These are phyloP conservation scores for Amyelois transitella DNA, from an alignment of 1,140 invertebrate species.

Conservation along the genomic window DNA sequence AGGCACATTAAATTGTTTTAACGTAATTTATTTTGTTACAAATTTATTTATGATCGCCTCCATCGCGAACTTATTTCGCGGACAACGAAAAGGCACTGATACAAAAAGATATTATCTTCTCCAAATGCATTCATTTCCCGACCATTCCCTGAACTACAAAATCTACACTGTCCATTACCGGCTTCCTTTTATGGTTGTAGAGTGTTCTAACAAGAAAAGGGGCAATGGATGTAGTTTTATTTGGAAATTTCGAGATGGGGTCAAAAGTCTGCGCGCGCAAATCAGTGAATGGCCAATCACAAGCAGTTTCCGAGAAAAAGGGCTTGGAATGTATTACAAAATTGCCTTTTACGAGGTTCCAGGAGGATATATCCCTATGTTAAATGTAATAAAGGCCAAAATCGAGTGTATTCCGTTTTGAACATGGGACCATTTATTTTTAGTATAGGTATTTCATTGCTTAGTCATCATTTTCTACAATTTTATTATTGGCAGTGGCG, in stretches of 20 bases:
- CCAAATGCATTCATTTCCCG: background rate
- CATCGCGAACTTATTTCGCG: background rate
- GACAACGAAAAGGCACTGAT: background rate
- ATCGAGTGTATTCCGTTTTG: background rate
- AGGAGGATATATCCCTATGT: background rate
- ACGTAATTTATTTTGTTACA: background rate
- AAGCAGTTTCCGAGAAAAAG: slow-evolving; percentile 34
- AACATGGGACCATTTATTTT: background rate
- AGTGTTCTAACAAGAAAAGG: slow-evolving; percentile 1
- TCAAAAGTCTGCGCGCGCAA: slow-evolving; percentile 41
- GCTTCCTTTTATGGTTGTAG: background rate
- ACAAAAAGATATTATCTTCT: background rate
- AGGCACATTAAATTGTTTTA: background rate
- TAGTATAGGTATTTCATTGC: background rate
- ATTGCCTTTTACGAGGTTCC: slow-evolving; percentile 2
- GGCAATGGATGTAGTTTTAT: slow-evolving; percentile 15
- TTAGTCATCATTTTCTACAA: background rate
- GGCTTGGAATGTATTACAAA: slow-evolving; percentile 25
- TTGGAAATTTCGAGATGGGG: background rate
- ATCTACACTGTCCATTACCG: slow-evolving; percentile 9
- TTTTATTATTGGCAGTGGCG: background rate
- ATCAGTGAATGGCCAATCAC: slow-evolving; percentile 38
- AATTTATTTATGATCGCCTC: background rate
- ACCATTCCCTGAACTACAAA: background rate
- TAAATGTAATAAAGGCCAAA: background rate